Percentiles rank a stretch among this genome's conserved stretches.
phyloP scores from a whole-genome alignment of 1,140 invertebrate species.

The Potamilus streckersoni region DNA sequence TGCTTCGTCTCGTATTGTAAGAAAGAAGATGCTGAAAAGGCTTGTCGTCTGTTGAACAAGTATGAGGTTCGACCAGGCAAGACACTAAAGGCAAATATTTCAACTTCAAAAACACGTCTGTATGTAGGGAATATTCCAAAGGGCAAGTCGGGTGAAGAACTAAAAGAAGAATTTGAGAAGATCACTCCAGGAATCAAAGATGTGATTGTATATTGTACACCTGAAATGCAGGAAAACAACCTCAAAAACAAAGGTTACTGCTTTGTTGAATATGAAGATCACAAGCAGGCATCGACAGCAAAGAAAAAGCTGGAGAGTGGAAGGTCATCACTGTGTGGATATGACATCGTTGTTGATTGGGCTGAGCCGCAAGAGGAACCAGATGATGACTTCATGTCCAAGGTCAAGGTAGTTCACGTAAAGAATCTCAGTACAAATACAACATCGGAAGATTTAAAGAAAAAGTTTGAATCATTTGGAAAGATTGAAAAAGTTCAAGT shows the following conservation, averaged over 20 bases:
- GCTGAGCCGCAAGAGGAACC: conserved; percentile 83
- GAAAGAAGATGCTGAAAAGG: conserved; percentile 73
- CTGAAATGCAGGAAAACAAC: conserved; percentile 66
- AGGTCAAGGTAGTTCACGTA: conserved; percentile 71
- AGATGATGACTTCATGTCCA: conserved; percentile 77
- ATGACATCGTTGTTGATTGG: conserved; percentile 77
- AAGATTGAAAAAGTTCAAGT: conserved; percentile 69
- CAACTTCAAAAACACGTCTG: conserved; percentile 10
- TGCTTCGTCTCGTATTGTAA: conserved; percentile 81
- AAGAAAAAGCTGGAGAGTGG: conserved; percentile 10
- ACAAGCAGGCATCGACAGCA: conserved; percentile 82
- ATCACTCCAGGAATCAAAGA: conserved; percentile 73
- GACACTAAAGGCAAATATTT: conserved; percentile 15
- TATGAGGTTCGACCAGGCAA: background rate
- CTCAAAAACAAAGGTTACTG: conserved; percentile 82
- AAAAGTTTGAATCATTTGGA: conserved; percentile 55
- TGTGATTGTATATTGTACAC: conserved; percentile 79
- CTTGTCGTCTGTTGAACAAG: conserved; percentile 32
- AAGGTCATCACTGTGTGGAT: background rate
- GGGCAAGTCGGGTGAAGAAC: too few species aligned
- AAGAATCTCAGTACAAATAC: conserved; percentile 70
- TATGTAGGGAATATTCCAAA: conserved; percentile 8
- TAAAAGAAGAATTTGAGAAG: too few species aligned
- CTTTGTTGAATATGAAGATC: conserved; percentile 85
- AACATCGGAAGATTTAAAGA: conserved; percentile 64